Conservation (phyloP, 2,113 vertebrate species). For the Strix aluco region DNA sequence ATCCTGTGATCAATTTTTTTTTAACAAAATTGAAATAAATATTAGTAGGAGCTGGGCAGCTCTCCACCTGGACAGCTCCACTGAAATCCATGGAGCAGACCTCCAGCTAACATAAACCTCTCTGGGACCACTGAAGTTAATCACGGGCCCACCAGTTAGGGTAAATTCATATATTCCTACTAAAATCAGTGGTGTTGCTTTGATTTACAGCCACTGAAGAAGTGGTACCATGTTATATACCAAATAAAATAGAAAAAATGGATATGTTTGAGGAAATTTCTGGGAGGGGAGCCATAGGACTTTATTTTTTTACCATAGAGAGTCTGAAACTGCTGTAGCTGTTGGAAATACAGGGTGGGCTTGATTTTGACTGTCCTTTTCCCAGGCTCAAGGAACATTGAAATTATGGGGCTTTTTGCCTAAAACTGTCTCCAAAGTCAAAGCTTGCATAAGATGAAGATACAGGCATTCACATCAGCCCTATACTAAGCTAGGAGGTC, state of each 20-base stretch:
- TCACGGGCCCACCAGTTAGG: rapidly evolving
- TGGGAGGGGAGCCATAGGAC: background rate
- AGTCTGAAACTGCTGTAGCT: background rate
- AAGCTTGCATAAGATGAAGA: background rate
- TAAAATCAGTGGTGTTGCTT: background rate
- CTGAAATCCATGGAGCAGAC: background rate
- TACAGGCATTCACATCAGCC: background rate
- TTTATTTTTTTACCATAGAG: background rate
- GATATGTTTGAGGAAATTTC: background rate
- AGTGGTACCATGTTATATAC: background rate
- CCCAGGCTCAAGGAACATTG: background rate
- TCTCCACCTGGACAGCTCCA: background rate
- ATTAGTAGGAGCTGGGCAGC: background rate
- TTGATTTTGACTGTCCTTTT: background rate
- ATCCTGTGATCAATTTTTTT: background rate
- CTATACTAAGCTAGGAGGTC: background rate
- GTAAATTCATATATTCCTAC: background rate
- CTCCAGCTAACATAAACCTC: background rate
- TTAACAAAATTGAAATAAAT: background rate
- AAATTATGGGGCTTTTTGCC: background rate
- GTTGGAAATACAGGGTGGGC: background rate
- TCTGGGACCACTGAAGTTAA: background rate
- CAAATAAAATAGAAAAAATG: background rate
- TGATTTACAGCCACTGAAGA: background rate
- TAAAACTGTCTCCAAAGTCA: background rate